Percentiles rank a stretch among this genome's conserved stretches.
Evolutionary conservation across 2,888 invertebrate species (phyloP).

Genomic region (Lathronympha strigana): DNA sequence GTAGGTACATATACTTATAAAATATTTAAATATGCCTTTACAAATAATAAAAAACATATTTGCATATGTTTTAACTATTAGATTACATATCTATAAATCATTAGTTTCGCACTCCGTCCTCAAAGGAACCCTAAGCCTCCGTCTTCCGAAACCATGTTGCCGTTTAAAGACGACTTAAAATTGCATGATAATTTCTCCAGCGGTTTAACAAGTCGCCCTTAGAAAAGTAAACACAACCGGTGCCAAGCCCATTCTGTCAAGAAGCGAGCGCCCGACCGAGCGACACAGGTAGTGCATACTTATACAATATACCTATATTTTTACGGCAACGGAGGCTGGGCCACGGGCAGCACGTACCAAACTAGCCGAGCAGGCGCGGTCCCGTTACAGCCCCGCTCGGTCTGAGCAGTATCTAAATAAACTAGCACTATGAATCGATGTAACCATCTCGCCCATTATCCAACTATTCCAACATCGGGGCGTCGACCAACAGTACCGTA

Average conservation of each 20-base stretch:
- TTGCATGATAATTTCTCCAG: neutral
- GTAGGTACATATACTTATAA: too few relatives aligned
- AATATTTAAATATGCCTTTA: too few relatives aligned
- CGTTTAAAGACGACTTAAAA: too few relatives aligned
- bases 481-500: neutral
- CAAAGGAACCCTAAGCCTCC: too few relatives aligned
- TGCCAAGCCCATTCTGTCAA: slow-evolving; percentile 3
- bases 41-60: too few relatives aligned
- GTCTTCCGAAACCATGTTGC: too few relatives aligned
- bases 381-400: slow-evolving; percentile 60
- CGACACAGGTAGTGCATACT: slow-evolving; percentile 1
- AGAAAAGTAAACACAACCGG: neutral
- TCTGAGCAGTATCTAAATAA: slow-evolving; percentile 43
- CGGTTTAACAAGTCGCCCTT: neutral
- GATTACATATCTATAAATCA: too few relatives aligned
- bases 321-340: slow-evolving; percentile 47
- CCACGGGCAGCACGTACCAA: slow-evolving; percentile 44
- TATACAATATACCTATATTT: slow-evolving; percentile 31
- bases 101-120: too few relatives aligned
- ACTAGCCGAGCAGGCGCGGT: slow-evolving; percentile 53
- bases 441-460: slow-evolving; percentile 23
- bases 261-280: slow-evolving; percentile 1
- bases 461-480: slow-evolving; percentile 10
- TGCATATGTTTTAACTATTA: too few relatives aligned
- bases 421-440: slow-evolving; percentile 28